phyloP scores from a whole-genome alignment of 2,888 invertebrate species.

The Leucania comma region DNA sequence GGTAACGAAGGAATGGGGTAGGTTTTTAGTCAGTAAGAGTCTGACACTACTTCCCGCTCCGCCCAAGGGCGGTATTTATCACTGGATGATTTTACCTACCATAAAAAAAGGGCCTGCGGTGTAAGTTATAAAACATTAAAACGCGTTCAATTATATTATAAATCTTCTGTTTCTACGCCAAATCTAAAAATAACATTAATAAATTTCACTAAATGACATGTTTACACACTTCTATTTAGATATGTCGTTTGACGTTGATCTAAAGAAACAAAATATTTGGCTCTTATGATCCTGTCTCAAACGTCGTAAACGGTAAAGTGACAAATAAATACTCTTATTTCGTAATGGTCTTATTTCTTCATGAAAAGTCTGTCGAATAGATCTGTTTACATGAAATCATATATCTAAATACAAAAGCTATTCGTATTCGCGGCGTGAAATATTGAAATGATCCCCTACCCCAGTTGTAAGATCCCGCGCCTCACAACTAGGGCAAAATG shows the following conservation, averaged over 20 bases:
- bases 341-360: background rate
- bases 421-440: background rate
- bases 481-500: background rate
- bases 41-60: too few species aligned
- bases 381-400: conserved; percentile 11
- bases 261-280: background rate
- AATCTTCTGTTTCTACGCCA: background rate
- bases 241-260: conserved; percentile 9
- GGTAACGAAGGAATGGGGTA: too few species aligned
- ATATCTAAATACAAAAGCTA: too few species aligned
- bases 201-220: conserved; percentile 2
- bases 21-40: too few species aligned
- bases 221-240: conserved; percentile 3
- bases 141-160: background rate
- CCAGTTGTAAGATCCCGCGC: too few species aligned
- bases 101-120: too few species aligned
- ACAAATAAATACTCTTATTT: conserved; percentile 21
- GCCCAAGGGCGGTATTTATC: too few species aligned
- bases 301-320: conserved; percentile 13
- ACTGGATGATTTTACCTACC: too few species aligned
- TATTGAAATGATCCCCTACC: background rate
- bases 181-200: background rate
- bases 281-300: conserved; percentile 10
- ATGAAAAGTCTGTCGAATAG: background rate
- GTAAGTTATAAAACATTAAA: background rate